These are phyloP conservation scores for Ophion ellenae DNA, from an alignment of 2,888 invertebrate species.

Conservation along the genomic window DNA sequence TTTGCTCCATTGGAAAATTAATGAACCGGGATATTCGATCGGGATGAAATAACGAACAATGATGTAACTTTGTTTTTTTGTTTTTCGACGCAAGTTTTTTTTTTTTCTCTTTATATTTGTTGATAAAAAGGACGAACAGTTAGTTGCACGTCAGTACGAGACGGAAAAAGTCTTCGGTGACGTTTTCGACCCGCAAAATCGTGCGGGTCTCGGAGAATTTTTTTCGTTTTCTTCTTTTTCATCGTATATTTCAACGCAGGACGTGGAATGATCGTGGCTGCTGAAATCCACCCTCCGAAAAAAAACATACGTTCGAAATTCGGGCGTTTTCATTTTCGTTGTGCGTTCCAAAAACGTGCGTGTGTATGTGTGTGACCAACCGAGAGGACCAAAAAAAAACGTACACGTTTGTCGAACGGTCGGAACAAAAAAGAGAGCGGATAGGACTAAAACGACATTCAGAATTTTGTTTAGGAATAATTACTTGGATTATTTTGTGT, in stretches of 20 bases:
- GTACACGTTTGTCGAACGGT: slow-evolving; percentile 5
- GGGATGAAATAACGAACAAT: slow-evolving; percentile 50
- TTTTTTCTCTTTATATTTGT: slow-evolving; percentile 80
- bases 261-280: slow-evolving; percentile 45
- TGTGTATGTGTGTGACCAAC: neutral
- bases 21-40: neutral
- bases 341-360: slow-evolving; percentile 17
- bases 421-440: slow-evolving; percentile 12
- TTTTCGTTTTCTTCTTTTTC: slow-evolving; percentile 15
- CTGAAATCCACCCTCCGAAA: neutral
- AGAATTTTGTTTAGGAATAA: slow-evolving; percentile 67
- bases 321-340: slow-evolving; percentile 45
- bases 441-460: slow-evolving; percentile 62
- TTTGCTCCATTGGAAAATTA: neutral
- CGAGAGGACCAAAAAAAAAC: slow-evolving; percentile 3
- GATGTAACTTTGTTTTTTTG: slow-evolving; percentile 32
- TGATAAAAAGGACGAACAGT: slow-evolving; percentile 80
- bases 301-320: slow-evolving; percentile 5
- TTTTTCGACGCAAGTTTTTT: slow-evolving; percentile 77
- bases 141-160: slow-evolving; percentile 72
- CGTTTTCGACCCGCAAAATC: slow-evolving; percentile 46
- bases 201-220: slow-evolving; percentile 57
- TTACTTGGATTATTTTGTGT: slow-evolving; percentile 63
- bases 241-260: slow-evolving; percentile 44
- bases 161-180: slow-evolving; percentile 50